Percentiles rank a stretch among this genome's conserved stretches.
phyloP scores from a whole-genome alignment of 2,113 vertebrate genomes.

The Steatornis caripensis region DNA sequence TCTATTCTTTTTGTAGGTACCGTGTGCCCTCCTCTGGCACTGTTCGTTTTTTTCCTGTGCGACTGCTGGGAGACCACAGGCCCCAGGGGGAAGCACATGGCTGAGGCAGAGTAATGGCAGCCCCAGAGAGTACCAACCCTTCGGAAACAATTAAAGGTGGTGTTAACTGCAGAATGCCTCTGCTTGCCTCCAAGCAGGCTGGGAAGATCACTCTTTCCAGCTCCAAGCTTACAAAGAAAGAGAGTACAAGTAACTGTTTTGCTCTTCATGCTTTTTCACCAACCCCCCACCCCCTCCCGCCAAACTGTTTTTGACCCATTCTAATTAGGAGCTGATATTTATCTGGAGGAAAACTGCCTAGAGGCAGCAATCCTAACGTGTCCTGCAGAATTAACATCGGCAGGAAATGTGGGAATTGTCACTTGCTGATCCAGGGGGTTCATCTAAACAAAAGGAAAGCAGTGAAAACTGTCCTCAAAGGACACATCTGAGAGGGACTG shows the following conservation, averaged over 20 bases:
- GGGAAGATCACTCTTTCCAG: background rate
- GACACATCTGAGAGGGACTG: background rate
- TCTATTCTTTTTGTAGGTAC: background rate
- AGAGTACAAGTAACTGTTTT: background rate
- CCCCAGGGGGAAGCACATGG: background rate
- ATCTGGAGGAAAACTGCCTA: background rate
- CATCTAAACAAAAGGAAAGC: background rate
- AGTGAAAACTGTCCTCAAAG: background rate
- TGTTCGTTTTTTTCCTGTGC: background rate
- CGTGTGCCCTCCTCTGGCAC: background rate
- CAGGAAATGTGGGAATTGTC: background rate
- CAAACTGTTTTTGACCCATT: background rate
- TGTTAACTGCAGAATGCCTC: background rate
- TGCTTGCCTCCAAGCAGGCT: background rate
- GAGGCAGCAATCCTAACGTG: background rate
- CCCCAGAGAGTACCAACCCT: background rate
- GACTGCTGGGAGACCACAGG: background rate
- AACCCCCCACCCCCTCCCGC: rapidly evolving
- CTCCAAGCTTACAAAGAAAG: background rate
- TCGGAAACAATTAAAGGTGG: background rate
- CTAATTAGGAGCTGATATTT: background rate
- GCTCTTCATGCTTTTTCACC: background rate
- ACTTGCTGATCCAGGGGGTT: background rate
- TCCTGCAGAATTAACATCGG: background rate
- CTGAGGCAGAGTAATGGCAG: background rate